Conservation (phyloP, 2,113 vertebrate genomes). For the Cinclus cinclus region DNA sequence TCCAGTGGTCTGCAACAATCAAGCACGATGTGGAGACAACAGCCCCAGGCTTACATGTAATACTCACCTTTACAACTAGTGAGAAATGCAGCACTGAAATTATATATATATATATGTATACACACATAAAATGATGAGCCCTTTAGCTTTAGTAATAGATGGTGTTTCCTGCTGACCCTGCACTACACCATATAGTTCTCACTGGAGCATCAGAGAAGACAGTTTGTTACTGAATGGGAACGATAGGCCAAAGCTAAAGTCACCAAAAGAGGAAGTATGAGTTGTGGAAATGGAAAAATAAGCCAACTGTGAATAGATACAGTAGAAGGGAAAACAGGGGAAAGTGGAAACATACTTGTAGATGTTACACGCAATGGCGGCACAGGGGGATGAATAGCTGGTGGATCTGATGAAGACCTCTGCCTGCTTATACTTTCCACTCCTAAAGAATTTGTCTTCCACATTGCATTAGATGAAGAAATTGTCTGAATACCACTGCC, state of each 20-base stretch:
- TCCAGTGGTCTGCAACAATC: background rate
- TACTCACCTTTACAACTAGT: background rate
- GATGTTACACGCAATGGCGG: constrained; percentile 94
- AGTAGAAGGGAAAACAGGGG: constrained; percentile 52
- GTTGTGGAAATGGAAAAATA: constrained; percentile 64
- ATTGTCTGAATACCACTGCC: constrained; percentile 82
- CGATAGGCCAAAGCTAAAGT: constrained; percentile 43
- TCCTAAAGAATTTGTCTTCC: constrained; percentile 90
- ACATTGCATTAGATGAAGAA: constrained; percentile 79
- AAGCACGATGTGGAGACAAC: background rate
- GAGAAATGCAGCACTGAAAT: background rate
- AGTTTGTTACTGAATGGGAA: constrained; percentile 16
- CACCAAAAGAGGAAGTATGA: constrained; percentile 54
- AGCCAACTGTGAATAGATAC: constrained; percentile 57
- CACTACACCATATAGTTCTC: background rate
- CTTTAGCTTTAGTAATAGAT: background rate
- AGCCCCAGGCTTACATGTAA: background rate
- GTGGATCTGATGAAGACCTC: constrained; percentile 97
- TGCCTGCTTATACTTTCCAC: constrained; percentile 85
- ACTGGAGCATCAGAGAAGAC: background rate
- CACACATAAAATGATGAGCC: background rate
- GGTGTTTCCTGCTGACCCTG: background rate
- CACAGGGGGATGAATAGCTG: constrained; percentile 94
- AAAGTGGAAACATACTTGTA: constrained; percentile 83
- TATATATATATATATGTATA: no score